These are phyloP conservation scores for Bugula neritina DNA, from an alignment of 2,888 invertebrate species.

Conservation along the genomic window DNA sequence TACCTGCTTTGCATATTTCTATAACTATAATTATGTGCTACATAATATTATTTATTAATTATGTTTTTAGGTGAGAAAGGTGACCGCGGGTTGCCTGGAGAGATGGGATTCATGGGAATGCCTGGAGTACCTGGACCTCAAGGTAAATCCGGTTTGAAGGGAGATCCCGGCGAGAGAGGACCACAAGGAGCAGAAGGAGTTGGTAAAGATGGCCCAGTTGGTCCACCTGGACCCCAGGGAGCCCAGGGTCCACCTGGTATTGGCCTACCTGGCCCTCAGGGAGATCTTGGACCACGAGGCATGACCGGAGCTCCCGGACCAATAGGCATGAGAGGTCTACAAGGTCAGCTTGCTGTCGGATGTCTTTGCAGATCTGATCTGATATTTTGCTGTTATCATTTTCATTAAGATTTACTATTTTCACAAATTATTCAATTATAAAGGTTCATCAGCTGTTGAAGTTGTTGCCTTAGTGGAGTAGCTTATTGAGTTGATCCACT, in stretches of 20 bases:
- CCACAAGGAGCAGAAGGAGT: constrained; percentile 22
- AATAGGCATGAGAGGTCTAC: constrained; percentile 3
- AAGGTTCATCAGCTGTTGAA: too few relatives aligned
- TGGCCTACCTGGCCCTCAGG: constrained; percentile 22
- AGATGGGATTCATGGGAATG: constrained; percentile 57
- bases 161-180: constrained; percentile 10
- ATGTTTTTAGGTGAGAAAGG: constrained; percentile 34
- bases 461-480: too few relatives aligned
- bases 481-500: too few relatives aligned
- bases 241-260: constrained; percentile 21
- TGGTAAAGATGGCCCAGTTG: constrained; percentile 25
- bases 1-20: too few relatives aligned
- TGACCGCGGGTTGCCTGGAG: constrained; percentile 40
- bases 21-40: too few relatives aligned
- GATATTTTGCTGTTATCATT: too few relatives aligned
- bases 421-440: too few relatives aligned
- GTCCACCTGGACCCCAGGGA: constrained; percentile 18
- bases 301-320: constrained; percentile 8
- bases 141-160: constrained; percentile 9
- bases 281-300: constrained; percentile 19
- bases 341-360: background rate
- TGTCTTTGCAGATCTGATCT: background rate
- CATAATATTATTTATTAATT: too few relatives aligned
- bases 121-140: constrained; percentile 48
- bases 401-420: too few relatives aligned